phyloP scores from a whole-genome alignment of 2,797 vertebrate genomes.

The Platalea minor region DNA sequence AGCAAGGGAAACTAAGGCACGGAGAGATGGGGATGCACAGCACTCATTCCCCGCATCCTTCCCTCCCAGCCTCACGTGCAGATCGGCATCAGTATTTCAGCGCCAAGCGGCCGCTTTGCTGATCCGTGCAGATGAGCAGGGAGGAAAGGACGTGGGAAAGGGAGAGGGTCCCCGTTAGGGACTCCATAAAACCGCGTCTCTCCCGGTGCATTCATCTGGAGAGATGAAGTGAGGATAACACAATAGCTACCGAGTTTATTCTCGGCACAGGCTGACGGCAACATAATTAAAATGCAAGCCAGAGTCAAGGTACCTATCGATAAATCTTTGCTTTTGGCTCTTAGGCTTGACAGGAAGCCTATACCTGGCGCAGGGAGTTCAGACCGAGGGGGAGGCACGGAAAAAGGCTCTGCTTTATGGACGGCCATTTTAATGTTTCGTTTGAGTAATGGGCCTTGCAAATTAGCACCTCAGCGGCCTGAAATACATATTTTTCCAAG shows the following conservation, averaged over 20 bases:
- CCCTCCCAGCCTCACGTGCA: fast-evolving
- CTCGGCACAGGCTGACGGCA: not conserved
- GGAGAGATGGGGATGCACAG: fast-evolving
- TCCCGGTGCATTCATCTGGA: not conserved
- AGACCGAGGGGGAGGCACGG: constrained; percentile 28
- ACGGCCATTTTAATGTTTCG: constrained; percentile 70
- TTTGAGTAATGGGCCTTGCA: constrained; percentile 82
- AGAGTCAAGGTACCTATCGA: constrained; percentile 57
- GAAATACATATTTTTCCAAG: constrained; percentile 76
- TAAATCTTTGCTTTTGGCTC: constrained; percentile 75
- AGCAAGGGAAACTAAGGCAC: fast-evolving
- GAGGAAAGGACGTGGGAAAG: not conserved
- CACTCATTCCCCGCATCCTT: fast-evolving
- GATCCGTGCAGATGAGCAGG: fast-evolving
- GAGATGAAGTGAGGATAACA: not conserved
- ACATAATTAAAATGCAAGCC: constrained; percentile 66
- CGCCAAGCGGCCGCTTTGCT: not conserved
- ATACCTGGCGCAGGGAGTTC: constrained; percentile 39
- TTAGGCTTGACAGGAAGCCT: constrained; percentile 71
- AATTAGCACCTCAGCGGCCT: constrained; percentile 74
- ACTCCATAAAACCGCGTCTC: not conserved
- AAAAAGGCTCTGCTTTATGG: constrained; percentile 44
- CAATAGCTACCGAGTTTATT: not conserved
- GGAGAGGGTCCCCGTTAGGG: not conserved
- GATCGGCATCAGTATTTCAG: fast-evolving